Percentiles rank a stretch among this genome's conserved stretches.
Conservation (phyloP, 2,113 vertebrate genomes). For the Poeciliopsis prolifica region DNA sequence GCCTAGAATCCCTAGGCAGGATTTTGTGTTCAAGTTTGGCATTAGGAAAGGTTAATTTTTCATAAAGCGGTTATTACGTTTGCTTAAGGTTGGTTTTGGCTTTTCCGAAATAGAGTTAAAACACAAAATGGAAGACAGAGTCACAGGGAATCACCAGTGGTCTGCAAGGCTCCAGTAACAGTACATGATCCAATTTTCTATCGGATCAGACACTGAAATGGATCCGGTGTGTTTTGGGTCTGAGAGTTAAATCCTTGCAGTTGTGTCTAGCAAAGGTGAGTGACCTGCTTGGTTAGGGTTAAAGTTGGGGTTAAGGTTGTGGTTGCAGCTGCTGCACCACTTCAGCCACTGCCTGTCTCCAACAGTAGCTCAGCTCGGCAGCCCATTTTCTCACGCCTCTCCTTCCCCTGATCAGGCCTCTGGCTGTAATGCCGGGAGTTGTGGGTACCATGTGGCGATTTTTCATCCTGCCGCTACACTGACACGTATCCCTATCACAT, state of each 20-base stretch:
- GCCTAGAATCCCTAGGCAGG: too few species aligned
- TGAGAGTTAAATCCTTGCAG: slow-evolving; percentile 36
- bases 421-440: slow-evolving; percentile 31
- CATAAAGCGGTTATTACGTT: too few species aligned
- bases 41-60: too few species aligned
- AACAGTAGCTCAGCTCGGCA: background rate
- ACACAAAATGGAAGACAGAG: too few species aligned
- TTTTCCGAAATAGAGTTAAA: too few species aligned
- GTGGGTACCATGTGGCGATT: slow-evolving; percentile 40
- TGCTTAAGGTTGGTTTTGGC: too few species aligned
- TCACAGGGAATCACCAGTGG: too few species aligned
- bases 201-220: too few species aligned
- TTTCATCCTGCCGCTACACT: slow-evolving; percentile 46
- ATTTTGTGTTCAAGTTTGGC: too few species aligned
- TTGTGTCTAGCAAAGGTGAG: slow-evolving; percentile 12
- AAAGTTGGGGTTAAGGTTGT: too few species aligned
- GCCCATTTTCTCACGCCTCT: slow-evolving; percentile 43
- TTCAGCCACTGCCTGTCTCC: background rate
- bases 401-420: slow-evolving; percentile 47
- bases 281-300: slow-evolving; percentile 2
- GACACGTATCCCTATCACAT: slow-evolving; percentile 49
- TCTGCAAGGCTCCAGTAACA: too few species aligned
- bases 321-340: slow-evolving; percentile 40
- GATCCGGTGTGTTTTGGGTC: background rate
- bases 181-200: too few species aligned